Evolutionary conservation across 2,113 vertebrate genomes (phyloP), one percentile per base, ranked within the genome.

Genomic region (Xiphorhynchus elegans): DNA sequence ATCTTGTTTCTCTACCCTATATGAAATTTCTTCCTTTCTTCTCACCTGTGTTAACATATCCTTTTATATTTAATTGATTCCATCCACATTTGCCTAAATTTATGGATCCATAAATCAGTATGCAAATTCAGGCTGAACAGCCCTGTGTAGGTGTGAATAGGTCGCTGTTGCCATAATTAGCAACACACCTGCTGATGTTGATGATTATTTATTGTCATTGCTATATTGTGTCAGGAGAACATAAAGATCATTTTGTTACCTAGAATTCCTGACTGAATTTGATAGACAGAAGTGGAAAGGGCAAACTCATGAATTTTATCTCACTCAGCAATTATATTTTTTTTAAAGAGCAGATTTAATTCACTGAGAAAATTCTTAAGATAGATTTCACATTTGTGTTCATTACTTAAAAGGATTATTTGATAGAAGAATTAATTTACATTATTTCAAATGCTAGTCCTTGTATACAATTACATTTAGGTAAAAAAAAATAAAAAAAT

Each of bases 311-410:
- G 56, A 95, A 96, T 93, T 96, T 95, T 93, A 91, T 96, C 95
- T 96, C 80, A 66, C 33, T 69, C 81, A 76, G 21, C 10, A 87
- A 92, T 93, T 94, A 96, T 39, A 24, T 89, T 94, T 95, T 95
- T 90, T 97, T 95, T 88, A 97, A 92, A 97, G 76, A 74, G 58
- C 40, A 96, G 17, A 53, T 96, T 76, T 87, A 84, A 64, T 35
- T 10, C 69, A 52, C 28, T 73, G 35, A 75, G 67, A 83, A 94
- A 97, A 72, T 92, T 93, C 70, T 89, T 73, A 92, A 93, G 66
- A 80, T 46, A 88, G 31, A 58, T 85, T 96, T 73, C 80, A 31
- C 16, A 53, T 84, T 94, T 70, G 39, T 82, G 40, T 59, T 90
- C 25, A 64, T 94, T 95, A 55, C 39, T 93, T 90, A 81, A 75